Base-by-base conservation (phyloP, 2,797 vertebrate species). In the Ambastaia sidthimunki region DNA sequence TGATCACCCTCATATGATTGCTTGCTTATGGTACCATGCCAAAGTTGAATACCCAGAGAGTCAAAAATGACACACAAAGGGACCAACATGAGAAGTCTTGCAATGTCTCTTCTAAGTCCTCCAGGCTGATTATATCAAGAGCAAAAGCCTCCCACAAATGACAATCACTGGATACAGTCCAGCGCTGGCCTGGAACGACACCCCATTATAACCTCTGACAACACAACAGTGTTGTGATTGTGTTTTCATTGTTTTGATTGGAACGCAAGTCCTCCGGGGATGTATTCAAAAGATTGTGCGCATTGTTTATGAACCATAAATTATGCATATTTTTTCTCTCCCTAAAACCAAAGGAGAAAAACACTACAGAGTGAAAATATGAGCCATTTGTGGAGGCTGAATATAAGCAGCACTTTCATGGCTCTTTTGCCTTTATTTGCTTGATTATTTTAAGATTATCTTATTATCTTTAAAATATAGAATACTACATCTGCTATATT, bases 181-280 rank as follows among this genome's bases (percentile, higher is more conserved):
- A 89, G 83, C 74, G 66, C 62, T 4, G 86, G 50, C 79, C 76
- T 86, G 85, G 86, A 88, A 78, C 70, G 62, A 62, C 31, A 88
- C 90, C 88, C 15, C 63, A 82, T 82, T 84, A 82, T 78, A 88
- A 83, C 67, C 23, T 81, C 59, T 80, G 60, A 18, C 70, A 86
- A 84, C 65, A 65, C 25, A 86, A 83, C 82, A 84, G 86, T 83
- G 71, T 80, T 79, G 75, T 81, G 79, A 89, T 87, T 88, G 80
- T 86, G 85, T 85, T 88, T 88, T 85, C 80, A 89, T 89, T 92
- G 91, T 92, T 91, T 89, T 88, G 83, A 81, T 84, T 87, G 54
- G 72, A 86, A 87, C 83, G 86, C 82, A 57, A 65, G 83, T 90
- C 85, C 85, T 83, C n/a, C 78, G 23, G 84, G 90, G 90, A 74